Conservation (phyloP, 2,797 vertebrate species). For the Sternotherus odoratus region DNA sequence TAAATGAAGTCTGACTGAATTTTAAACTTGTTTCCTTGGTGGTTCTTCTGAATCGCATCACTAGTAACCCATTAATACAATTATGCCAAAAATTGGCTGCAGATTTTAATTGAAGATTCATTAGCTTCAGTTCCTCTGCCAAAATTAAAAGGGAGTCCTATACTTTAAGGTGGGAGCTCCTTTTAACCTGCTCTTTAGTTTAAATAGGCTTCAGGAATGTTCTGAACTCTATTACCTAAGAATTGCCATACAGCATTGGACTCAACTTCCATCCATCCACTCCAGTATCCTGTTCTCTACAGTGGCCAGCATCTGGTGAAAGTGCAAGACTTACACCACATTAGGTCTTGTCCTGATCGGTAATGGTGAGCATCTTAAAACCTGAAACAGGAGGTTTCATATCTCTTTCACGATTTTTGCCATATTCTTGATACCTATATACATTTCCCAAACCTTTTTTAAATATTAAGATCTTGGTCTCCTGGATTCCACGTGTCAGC, state of each 20-base stretch:
- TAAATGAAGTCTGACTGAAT: not conserved
- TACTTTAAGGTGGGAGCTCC: not conserved
- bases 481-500: slow-evolving; percentile 66
- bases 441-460: slow-evolving; percentile 10
- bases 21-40: not conserved
- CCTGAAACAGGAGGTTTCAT: not conserved
- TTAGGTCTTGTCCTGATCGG: not conserved
- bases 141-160: not conserved
- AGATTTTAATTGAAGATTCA: not conserved
- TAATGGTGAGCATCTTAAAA: not conserved
- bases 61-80: not conserved
- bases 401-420: not conserved
- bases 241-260: accelerated
- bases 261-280: not conserved
- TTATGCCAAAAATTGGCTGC: not conserved
- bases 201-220: accelerated
- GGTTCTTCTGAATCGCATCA: not conserved
- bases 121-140: not conserved
- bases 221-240: not conserved
- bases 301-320: accelerated
- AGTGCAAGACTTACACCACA: accelerated
- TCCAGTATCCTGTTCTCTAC: not conserved
- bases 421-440: not conserved
- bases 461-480: slow-evolving; percentile 59
- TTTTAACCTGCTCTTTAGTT: not conserved